A percentile compares a stretch with the other conserved stretches of the same genome.
Evolutionary conservation across 2,113 vertebrate species (phyloP).

Genomic region (Crotalus horridus): DNA sequence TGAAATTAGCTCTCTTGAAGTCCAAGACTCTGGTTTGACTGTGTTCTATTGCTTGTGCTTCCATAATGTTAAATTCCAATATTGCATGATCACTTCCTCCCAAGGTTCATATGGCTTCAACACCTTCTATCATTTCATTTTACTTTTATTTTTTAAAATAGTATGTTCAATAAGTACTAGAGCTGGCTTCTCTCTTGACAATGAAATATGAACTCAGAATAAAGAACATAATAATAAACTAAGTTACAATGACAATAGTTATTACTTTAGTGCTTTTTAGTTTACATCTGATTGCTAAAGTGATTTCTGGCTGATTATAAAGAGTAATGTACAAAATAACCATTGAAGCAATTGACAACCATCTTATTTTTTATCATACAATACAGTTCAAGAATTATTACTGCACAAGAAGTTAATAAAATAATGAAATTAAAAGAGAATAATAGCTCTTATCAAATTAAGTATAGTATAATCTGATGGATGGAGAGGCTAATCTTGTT

Average conservation of each 20-base stretch:
- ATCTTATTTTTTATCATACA: constrained; percentile 27
- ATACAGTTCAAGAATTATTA: constrained; percentile 23
- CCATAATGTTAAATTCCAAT: too few species aligned
- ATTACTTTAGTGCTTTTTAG: background rate
- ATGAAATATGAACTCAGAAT: background rate
- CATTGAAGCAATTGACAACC: constrained; percentile 13
- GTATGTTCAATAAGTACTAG: background rate
- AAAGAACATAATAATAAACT: constrained; percentile 10
- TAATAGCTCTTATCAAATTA: background rate
- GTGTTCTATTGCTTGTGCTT: too few species aligned
- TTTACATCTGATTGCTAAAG: constrained; percentile 15
- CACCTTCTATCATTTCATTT: background rate
- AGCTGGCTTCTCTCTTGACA: background rate
- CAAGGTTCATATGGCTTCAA: too few species aligned
- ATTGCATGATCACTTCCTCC: too few species aligned
- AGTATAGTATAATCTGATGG: background rate
- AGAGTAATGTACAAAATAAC: constrained; percentile 5
- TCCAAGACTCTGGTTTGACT: too few species aligned
- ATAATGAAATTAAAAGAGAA: constrained; percentile 10
- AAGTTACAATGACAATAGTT: background rate
- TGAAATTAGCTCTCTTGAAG: too few species aligned
- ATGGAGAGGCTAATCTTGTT: constrained; percentile 20
- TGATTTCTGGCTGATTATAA: constrained; percentile 7
- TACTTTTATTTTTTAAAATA: background rate
- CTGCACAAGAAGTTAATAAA: background rate